Base-by-base conservation (phyloP, 2,113 vertebrate genomes). In the Lates calcarifer region DNA sequence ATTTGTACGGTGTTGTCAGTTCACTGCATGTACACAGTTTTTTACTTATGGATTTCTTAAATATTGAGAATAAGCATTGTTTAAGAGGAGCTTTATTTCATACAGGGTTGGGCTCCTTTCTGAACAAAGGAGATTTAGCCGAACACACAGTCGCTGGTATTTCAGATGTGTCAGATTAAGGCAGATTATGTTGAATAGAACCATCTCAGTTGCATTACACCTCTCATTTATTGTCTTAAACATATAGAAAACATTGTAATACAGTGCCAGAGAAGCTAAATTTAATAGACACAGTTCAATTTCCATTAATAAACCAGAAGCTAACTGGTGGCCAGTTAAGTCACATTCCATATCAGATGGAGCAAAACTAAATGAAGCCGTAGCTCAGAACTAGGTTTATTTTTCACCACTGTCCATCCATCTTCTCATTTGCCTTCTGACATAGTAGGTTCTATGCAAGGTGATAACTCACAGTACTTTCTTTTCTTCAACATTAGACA, bases 311-410 rank as follows among this genome's bases (percentile, higher is more conserved):
- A 70, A 79, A 70, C 31, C n/a, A n/a, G 37, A 72, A 61, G 51
- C 37, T 37, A 64, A 68, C 63, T 71, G 57, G 81, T 81, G 86
- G 91, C 83, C 90, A 83, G 84, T 91, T 83, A 58, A 57, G 77
- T 90, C 91, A 92, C 90, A 94, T 94, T 94, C 92, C 92, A 67
- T 79, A 67, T 77, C 74, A 69, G 47, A 87, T 79, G 76, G 76
- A 83, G 74, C 74, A 65, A 82, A 84, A 67, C 14, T 11, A 12
- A 57, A 62, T 60, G 28, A 68, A 81, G 72, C 29, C 61, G 47
- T 26, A 47, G 35, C 28, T 61, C 43, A 14, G 9, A 18, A 10
- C 39, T 7, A 49, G 31, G n/a, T 71, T 81, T 62, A 47, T 77
- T 66, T 68, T 61, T 73, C 57, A 68, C 31, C 63, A 3, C 14